Percentiles rank a stretch among this genome's conserved stretches.
Conservation (phyloP, 2,113 vertebrate species). For the Myanophis thanlyinensis region DNA sequence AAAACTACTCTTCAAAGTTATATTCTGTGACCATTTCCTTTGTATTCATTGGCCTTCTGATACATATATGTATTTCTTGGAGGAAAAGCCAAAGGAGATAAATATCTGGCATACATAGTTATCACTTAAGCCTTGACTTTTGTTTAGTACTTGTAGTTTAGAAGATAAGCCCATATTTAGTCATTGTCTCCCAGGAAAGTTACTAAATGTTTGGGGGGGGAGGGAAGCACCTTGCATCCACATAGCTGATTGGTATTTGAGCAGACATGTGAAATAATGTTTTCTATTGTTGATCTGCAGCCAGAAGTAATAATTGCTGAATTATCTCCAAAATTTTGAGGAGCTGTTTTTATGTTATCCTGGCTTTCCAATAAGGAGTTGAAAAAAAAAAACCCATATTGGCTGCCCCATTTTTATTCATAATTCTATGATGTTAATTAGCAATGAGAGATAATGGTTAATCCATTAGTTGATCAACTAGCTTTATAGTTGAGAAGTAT, state of each 20-base stretch:
- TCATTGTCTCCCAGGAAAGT: not conserved
- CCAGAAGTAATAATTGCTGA: not conserved
- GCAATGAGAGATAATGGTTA: not conserved
- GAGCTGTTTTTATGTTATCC: not conserved
- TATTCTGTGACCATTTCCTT: not conserved
- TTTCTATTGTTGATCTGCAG: not conserved
- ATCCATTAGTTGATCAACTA: not conserved
- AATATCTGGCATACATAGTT: not conserved
- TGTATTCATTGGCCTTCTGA: not conserved
- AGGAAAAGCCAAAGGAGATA: not conserved
- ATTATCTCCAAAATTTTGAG: not conserved
- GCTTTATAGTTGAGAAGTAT: not conserved
- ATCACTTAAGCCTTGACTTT: not conserved
- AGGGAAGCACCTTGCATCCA: not conserved
- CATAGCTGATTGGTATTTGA: not conserved
- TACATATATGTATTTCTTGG: not conserved
- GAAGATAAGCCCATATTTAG: not conserved
- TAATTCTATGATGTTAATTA: not conserved
- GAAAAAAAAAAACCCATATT: not conserved
- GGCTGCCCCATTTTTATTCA: not conserved
- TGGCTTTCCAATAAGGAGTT: not conserved
- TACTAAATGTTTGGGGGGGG: not conserved
- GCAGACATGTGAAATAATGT: not conserved
- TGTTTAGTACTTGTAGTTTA: not conserved
- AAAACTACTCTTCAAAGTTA: not conserved